Evolutionary conservation across 1,140 invertebrate genomes (phyloP).

Genomic region (Camponotus pennsylvanicus): DNA sequence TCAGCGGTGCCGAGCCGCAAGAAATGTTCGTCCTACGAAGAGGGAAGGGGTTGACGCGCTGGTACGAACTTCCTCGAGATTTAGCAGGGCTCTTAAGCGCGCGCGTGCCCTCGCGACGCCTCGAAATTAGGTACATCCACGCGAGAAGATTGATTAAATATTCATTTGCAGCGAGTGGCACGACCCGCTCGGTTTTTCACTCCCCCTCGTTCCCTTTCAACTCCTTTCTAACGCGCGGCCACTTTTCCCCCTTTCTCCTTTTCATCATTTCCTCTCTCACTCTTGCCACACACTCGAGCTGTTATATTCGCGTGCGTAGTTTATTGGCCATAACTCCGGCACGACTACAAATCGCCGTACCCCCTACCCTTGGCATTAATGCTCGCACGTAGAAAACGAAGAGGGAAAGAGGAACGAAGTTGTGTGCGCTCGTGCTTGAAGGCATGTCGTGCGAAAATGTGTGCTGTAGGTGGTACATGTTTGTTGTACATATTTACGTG

Average conservation of each 20-base stretch:
- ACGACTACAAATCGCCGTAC: conserved; percentile 82
- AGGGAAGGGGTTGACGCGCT: neutral
- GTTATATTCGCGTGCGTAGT: conserved; percentile 83
- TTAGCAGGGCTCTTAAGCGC: conserved; percentile 62
- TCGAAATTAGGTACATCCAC: conserved; percentile 82
- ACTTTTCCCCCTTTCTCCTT: neutral
- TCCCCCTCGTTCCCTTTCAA: conserved; percentile 21
- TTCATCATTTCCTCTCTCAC: neutral
- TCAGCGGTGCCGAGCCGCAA: conserved; percentile 31
- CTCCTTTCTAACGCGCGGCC: neutral
- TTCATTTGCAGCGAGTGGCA: conserved; percentile 80
- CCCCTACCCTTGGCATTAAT: conserved; percentile 77
- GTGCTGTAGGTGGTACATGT: neutral
- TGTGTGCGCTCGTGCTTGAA: conserved; percentile 36
- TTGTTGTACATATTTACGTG: neutral
- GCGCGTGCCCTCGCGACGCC: conserved; percentile 68
- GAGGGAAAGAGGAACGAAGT: conserved; percentile 4
- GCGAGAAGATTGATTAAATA: conserved; percentile 85
- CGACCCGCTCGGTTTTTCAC: conserved; percentile 33
- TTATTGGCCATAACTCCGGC: conserved; percentile 84
- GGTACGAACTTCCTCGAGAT: conserved; percentile 62
- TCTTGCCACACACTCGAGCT: conserved; percentile 65
- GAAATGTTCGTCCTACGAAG: conserved; percentile 1
- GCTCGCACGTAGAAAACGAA: conserved; percentile 52
- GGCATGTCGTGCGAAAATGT: conserved; percentile 16